Base-by-base conservation (phyloP, 2,113 vertebrate genomes). In the Boleophthalmus pectinirostris region DNA sequence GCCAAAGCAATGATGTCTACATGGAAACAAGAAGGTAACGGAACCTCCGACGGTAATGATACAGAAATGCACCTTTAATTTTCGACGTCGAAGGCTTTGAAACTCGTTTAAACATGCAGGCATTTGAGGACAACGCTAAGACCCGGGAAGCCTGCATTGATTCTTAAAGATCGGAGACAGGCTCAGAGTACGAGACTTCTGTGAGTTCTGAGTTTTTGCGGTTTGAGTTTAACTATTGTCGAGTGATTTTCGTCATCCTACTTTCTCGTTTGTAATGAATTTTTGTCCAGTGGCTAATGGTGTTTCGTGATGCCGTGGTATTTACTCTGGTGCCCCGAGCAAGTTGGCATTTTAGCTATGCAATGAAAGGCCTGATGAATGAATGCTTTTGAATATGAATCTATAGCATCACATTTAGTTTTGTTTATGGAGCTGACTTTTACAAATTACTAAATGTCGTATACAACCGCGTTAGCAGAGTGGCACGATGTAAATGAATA, bases 381-480 rank as follows among this genome's bases (percentile, higher is more conserved):
- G 61, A 64, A 64, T 64, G 33, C 61, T 43, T 64, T 64, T 43
- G 61, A 64, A 64, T 64, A 64, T 38, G 61, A 64, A 64, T 64
- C 61, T 64, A 64, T 64, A 63, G 60, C 16, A 25, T 25, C 58
- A n/a, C 61, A 12, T 64, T 64, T 38, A 64, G 61, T 64, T 64
- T 64, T 43, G 61, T 38, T 64, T 64, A 64, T 43, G 29, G 29
- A 35, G 33, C 61, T 64, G 61, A 64, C 61, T 43, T 64, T 64
- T 64, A 38, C 33, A 20, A 64, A 64, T 43, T 64, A 33, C 61
- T 43, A 38, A 64, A 35, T 64, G 10, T 20, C 33, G 18, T 43
- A 43, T 11, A 64, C 12, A 61, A 61, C 25, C n/a, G 9, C 38
- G 33, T 64, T 64, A 38, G 61, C 33, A n/a, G 7, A 16, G 23